Conservation (phyloP, 2,888 invertebrate genomes). For the Diplazon laetatorius region DNA sequence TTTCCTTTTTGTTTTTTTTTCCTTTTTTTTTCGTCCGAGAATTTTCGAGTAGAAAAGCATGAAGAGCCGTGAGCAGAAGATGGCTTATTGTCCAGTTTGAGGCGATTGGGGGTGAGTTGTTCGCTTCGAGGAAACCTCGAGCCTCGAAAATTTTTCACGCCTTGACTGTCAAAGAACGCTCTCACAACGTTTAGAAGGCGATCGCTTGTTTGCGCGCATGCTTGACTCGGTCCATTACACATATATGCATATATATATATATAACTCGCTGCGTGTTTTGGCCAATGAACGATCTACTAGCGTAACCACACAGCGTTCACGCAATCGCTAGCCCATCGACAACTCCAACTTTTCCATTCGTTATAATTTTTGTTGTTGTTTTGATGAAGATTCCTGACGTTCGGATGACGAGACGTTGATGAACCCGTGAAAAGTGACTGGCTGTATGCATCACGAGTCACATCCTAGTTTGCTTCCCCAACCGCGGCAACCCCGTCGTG, state of each 20-base stretch:
- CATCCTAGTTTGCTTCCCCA: not conserved
- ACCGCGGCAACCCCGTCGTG: not conserved
- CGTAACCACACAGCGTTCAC: not conserved
- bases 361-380: too few relatives aligned
- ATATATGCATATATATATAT: not conserved
- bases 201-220: slow-evolving; percentile 9
- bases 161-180: slow-evolving; percentile 16
- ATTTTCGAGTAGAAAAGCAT: not conserved
- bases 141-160: slow-evolving; percentile 20
- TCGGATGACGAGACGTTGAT: too few relatives aligned
- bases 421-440: not conserved
- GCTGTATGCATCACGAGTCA: not conserved
- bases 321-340: too few relatives aligned
- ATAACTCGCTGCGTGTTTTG: slow-evolving; percentile 6
- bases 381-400: too few relatives aligned
- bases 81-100: slow-evolving; percentile 18
- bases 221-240: not conserved
- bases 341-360: too few relatives aligned
- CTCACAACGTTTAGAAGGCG: not conserved
- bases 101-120: slow-evolving; percentile 6
- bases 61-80: not conserved
- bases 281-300: not conserved
- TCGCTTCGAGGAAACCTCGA: not conserved
- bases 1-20: too few relatives aligned
- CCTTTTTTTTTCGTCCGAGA: too few relatives aligned